These are phyloP conservation scores for Fissipunctia ypsillon DNA, from an alignment of 2,888 invertebrate genomes.

Conservation along the genomic window DNA sequence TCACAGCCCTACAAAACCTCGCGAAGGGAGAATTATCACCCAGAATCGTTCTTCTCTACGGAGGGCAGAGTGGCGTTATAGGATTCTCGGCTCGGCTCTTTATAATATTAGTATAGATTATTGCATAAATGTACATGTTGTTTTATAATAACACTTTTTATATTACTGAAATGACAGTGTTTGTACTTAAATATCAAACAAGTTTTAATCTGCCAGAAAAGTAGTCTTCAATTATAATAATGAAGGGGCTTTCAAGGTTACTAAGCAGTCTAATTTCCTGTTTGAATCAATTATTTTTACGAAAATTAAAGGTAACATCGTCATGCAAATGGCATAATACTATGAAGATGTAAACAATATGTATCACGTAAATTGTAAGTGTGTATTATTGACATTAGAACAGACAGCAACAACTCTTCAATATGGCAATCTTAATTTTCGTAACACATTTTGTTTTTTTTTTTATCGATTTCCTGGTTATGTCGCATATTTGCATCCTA, in stretches of 20 bases:
- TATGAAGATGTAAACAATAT: constrained; percentile 1
- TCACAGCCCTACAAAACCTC: no score
- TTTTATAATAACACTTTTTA: neutral
- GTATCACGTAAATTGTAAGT: neutral
- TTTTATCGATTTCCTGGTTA: constrained; percentile 14
- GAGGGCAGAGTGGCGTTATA: no score
- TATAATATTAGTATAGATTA: no score
- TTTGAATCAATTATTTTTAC: constrained; percentile 37
- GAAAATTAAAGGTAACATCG: constrained; percentile 12
- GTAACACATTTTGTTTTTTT: constrained; percentile 6
- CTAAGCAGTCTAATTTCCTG: constrained; percentile 47
- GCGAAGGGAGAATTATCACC: no score
- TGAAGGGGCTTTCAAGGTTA: constrained; percentile 42
- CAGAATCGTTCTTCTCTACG: no score
- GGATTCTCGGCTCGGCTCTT: no score
- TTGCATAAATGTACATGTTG: neutral
- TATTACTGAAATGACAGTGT: constrained; percentile 7
- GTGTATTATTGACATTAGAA: neutral
- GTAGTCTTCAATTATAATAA: constrained; percentile 26
- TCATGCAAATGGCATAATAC: constrained; percentile 27
- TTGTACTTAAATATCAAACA: constrained; percentile 12
- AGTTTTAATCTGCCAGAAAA: constrained; percentile 31
- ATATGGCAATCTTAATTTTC: neutral
- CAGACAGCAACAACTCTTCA: neutral
- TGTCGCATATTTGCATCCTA: constrained; percentile 11